A percentile compares a stretch with the other conserved stretches of the same genome.
These are phyloP conservation scores for Edolisoma coerulescens DNA, from an alignment of 2,113 vertebrate genomes.

Conservation along the genomic window DNA sequence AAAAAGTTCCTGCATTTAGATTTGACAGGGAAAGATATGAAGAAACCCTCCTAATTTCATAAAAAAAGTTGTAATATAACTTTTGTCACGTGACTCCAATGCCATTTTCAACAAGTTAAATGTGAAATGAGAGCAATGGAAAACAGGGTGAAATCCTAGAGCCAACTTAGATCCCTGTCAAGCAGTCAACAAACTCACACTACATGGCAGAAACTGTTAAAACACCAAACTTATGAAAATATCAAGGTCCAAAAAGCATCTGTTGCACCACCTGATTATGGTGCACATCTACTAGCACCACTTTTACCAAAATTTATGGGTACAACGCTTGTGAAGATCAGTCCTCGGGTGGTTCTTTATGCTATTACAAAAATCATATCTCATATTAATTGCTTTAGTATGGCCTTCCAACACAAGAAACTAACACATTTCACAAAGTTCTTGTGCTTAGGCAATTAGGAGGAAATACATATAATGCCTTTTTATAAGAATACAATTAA, in stretches of 20 bases:
- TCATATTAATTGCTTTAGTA: background rate
- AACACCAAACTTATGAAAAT: background rate
- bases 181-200: background rate
- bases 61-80: background rate
- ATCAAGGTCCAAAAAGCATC: background rate
- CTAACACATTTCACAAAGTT: background rate
- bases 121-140: constrained; percentile 34
- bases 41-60: constrained; percentile 18
- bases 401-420: background rate
- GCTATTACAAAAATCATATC: background rate
- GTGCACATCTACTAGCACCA: background rate
- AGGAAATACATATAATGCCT: constrained; percentile 15
- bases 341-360: background rate
- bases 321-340: background rate
- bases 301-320: background rate
- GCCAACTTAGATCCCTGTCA: background rate
- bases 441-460: background rate
- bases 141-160: background rate
- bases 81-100: background rate
- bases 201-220: background rate
- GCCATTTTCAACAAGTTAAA: background rate
- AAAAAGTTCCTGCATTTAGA: background rate
- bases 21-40: background rate
- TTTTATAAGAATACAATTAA: constrained; percentile 41
- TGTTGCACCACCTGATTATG: background rate